Conservation (phyloP, 35 echinoderm and acorn worm species). For the Heliocidaris erythrogramma region DNA sequence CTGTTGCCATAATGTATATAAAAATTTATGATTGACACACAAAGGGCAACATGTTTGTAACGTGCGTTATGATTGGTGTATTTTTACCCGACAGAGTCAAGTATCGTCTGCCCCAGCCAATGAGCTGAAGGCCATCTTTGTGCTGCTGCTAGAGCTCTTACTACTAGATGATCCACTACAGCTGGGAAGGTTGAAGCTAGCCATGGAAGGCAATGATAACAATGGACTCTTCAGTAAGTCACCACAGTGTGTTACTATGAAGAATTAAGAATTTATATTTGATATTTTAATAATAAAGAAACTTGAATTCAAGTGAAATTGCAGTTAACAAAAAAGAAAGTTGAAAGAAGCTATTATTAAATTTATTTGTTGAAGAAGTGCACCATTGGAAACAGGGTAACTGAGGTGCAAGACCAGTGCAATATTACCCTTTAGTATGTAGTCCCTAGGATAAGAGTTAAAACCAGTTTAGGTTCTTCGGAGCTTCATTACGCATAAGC, state of each 20-base stretch:
- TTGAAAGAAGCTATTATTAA: too few relatives aligned
- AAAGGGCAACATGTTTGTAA: not conserved
- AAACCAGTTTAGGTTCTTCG: not conserved
- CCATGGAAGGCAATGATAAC: slow-evolving; percentile 85
- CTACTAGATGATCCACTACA: slow-evolving; percentile 87
- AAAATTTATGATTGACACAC: not conserved
- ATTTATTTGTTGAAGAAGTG: too few relatives aligned
- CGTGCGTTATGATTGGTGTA: slow-evolving; percentile 46
- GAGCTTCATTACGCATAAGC: not conserved
- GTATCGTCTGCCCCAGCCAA: slow-evolving; percentile 79
- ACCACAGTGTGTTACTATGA: too few relatives aligned
- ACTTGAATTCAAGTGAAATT: too few relatives aligned
- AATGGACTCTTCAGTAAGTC: slow-evolving; percentile 86
- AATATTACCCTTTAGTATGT: too few relatives aligned
- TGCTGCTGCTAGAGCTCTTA: slow-evolving; percentile 82
- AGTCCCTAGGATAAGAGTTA: too few relatives aligned
- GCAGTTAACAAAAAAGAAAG: too few relatives aligned
- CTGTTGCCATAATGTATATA: too few relatives aligned
- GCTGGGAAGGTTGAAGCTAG: slow-evolving; percentile 76
- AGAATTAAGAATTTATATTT: too few relatives aligned
- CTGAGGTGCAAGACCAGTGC: too few relatives aligned
- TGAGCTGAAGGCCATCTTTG: slow-evolving; percentile 89
- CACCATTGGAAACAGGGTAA: too few relatives aligned
- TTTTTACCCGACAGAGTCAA: slow-evolving; percentile 62
- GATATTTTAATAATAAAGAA: too few relatives aligned